Conservation (phyloP, 2,888 invertebrate species). For the Tachystola acroxantha region DNA sequence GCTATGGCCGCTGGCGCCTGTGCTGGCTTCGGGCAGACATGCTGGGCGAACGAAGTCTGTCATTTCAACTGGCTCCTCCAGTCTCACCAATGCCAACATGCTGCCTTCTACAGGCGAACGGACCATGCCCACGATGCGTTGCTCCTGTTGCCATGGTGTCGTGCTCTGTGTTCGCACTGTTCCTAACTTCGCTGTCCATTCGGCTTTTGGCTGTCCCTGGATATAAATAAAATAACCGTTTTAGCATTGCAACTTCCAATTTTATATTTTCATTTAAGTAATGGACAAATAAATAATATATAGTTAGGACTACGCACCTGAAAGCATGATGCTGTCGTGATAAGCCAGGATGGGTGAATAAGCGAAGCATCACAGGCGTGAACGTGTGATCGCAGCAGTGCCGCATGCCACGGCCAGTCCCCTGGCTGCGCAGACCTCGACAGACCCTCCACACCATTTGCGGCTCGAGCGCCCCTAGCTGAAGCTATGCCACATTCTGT, state of each 20-base stretch:
- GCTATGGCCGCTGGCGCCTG: slow-evolving; percentile 31
- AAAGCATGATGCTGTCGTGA: slow-evolving; percentile 93
- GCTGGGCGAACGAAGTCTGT: slow-evolving; percentile 92
- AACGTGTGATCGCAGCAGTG: slow-evolving; percentile 88
- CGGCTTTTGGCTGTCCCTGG: slow-evolving; percentile 89
- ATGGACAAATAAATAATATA: no score
- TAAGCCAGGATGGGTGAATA: slow-evolving; percentile 88
- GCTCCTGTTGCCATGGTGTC: slow-evolving; percentile 92
- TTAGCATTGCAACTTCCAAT: no score
- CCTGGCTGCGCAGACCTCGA: slow-evolving; percentile 87
- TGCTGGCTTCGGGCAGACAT: slow-evolving; percentile 83
- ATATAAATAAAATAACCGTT: no score
- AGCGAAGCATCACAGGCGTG: slow-evolving; percentile 94
- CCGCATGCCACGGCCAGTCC: slow-evolving; percentile 96
- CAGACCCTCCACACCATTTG: slow-evolving; percentile 72
- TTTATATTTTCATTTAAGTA: no score
- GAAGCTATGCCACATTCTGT: slow-evolving; percentile 85
- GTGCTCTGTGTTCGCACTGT: slow-evolving; percentile 86
- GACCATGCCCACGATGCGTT: slow-evolving; percentile 90
- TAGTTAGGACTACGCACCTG: slow-evolving; percentile 73
- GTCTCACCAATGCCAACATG: slow-evolving; percentile 87
- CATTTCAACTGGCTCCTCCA: slow-evolving; percentile 85
- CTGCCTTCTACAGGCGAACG: slow-evolving; percentile 94
- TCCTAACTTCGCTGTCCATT: slow-evolving; percentile 90
- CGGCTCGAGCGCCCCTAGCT: slow-evolving; percentile 66